Percentiles rank a stretch among this genome's conserved stretches.
phyloP scores from a whole-genome alignment of 2,797 vertebrate species.

The Cetoscarus ocellatus region DNA sequence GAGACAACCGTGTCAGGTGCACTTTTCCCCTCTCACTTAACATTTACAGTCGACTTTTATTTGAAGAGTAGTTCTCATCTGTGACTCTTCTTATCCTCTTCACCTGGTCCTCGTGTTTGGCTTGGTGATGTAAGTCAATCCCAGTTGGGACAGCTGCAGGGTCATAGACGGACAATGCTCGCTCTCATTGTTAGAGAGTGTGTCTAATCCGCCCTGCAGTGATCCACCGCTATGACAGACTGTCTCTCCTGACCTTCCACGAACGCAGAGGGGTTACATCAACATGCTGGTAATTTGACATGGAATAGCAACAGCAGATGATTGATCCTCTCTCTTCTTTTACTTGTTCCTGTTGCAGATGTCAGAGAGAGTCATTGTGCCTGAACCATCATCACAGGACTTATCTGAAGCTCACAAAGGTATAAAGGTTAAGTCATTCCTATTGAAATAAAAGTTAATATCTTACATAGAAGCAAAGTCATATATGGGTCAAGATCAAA shows the following conservation, averaged over 20 bases:
- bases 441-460: not conserved
- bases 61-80: slow-evolving; percentile 4
- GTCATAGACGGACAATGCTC: slow-evolving; percentile 44
- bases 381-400: slow-evolving; percentile 53
- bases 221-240: slow-evolving; percentile 38
- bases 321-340: not conserved
- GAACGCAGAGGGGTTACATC: slow-evolving; percentile 1
- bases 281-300: not conserved
- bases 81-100: slow-evolving; percentile 6
- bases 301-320: not conserved
- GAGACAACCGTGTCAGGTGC: slow-evolving; percentile 2
- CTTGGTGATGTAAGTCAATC: slow-evolving; percentile 23
- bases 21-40: not conserved
- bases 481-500: not conserved
- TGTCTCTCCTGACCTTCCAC: slow-evolving; percentile 40
- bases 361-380: slow-evolving; percentile 42
- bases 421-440: slow-evolving; percentile 29
- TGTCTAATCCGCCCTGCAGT: slow-evolving; percentile 72
- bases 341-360: slow-evolving; percentile 63
- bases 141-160: slow-evolving; percentile 36
- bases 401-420: slow-evolving; percentile 70
- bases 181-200: slow-evolving; percentile 10
- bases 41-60: slow-evolving; percentile 7
- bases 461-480: not conserved
- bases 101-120: slow-evolving; percentile 23